A percentile compares a stretch with the other conserved stretches of the same genome.
Conservation (phyloP, 2,113 vertebrate genomes). For the Lophotis ruficrista region DNA sequence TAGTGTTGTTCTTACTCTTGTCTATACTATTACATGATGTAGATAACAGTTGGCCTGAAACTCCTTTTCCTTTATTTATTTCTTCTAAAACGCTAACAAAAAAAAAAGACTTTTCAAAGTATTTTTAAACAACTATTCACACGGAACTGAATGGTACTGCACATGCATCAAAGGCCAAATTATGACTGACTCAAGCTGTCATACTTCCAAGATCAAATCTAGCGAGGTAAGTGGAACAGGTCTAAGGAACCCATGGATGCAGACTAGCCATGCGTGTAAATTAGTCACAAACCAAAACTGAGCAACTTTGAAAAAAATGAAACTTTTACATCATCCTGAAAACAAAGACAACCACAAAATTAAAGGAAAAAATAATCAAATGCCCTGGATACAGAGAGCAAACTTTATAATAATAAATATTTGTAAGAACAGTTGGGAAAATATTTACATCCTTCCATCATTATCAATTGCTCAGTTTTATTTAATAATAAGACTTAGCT, state of each 20-base stretch:
- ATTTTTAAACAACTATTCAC: background rate
- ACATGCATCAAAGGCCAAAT: background rate
- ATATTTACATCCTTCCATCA: background rate
- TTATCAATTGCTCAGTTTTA: background rate
- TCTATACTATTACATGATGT: background rate
- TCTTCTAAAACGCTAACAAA: background rate
- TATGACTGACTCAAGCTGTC: background rate
- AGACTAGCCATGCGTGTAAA: background rate
- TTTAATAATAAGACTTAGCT: background rate
- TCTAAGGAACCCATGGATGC: background rate
- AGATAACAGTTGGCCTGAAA: background rate
- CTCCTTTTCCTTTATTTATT: background rate
- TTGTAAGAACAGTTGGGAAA: background rate
- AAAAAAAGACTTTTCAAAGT: background rate
- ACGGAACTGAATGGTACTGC: background rate
- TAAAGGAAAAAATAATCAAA: background rate
- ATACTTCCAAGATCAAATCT: background rate
- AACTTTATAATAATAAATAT: background rate
- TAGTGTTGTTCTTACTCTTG: background rate
- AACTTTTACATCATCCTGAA: background rate
- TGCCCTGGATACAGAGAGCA: background rate
- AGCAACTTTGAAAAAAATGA: background rate
- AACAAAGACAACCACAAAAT: background rate
- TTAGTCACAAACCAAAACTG: background rate
- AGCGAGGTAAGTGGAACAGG: background rate